Evolutionary conservation across 2,797 vertebrate genomes (phyloP).

Genomic region (Gobionotothen gibberifrons): DNA sequence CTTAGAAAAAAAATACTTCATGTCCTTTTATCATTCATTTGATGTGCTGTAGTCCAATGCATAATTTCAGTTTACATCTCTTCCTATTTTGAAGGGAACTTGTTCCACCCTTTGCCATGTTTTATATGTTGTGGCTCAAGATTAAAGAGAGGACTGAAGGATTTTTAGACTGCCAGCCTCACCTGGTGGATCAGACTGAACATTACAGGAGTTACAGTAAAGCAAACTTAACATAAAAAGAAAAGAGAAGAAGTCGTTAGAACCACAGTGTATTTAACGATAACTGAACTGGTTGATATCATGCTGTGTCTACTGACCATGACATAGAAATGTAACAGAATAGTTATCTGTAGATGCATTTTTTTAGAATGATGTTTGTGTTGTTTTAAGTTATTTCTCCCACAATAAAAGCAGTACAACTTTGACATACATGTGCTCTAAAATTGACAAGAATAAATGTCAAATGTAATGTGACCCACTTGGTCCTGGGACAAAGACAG

Average conservation of each 20-base stretch:
- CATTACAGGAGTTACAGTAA: slow-evolving; percentile 49
- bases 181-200: slow-evolving; percentile 67
- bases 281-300: not conserved
- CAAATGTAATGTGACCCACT: slow-evolving; percentile 40
- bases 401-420: slow-evolving; percentile 4
- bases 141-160: not conserved
- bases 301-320: not conserved
- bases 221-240: not conserved
- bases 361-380: not conserved
- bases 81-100: not conserved
- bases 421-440: slow-evolving; percentile 8
- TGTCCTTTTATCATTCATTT: not conserved
- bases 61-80: not conserved
- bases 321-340: not conserved
- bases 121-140: not conserved
- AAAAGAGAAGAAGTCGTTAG: not conserved
- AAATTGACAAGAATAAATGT: slow-evolving; percentile 45
- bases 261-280: not conserved
- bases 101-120: not conserved
- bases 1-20: not conserved
- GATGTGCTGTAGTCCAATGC: not conserved
- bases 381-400: slow-evolving; percentile 7
- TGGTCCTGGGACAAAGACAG: slow-evolving; percentile 26
- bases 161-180: slow-evolving; percentile 60
- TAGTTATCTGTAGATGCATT: not conserved